A percentile compares a stretch with the other conserved stretches of the same genome.
These are phyloP conservation scores for Pterostichus madidus DNA, from an alignment of 2,888 invertebrate genomes.

Conservation along the genomic window DNA sequence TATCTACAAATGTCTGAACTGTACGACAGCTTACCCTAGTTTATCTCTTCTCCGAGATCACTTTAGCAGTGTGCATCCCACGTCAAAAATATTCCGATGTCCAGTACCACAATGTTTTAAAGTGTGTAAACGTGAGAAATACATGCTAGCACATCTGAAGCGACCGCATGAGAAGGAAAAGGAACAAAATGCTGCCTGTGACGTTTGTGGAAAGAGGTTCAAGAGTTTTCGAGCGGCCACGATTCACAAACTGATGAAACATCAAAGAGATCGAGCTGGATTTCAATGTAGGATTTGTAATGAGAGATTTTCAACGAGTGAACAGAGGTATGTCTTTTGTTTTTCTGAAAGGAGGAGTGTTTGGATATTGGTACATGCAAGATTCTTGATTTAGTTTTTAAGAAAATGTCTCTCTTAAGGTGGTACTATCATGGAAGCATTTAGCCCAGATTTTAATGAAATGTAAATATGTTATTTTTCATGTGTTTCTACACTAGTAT, in stretches of 20 bases:
- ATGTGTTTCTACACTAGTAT: no score
- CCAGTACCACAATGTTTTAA: conserved; percentile 53
- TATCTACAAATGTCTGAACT: conserved; percentile 60
- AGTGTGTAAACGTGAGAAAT: conserved; percentile 38
- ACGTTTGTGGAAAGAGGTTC: conserved; percentile 50
- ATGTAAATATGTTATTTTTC: no score
- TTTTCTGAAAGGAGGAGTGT: no score
- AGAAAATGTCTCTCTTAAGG: no score
- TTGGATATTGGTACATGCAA: no score
- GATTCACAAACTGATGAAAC: conserved; percentile 61
- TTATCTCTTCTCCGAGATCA: conserved; percentile 37
- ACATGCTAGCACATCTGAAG: conserved; percentile 31
- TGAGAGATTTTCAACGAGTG: conserved; percentile 47
- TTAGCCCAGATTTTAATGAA: no score
- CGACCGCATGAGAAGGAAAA: conserved; percentile 39
- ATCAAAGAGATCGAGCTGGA: conserved; percentile 47
- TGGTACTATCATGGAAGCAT: no score
- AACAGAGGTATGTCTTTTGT: conserved; percentile 62
- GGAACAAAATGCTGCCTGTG: conserved; percentile 20
- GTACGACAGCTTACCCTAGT: conserved; percentile 24
- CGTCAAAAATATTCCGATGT: conserved; percentile 20
- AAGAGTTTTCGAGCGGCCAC: conserved; percentile 27
- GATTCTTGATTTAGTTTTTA: not conserved
- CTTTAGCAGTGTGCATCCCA: conserved; percentile 24
- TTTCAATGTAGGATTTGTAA: conserved; percentile 60